These are phyloP conservation scores for Aleiodes testaceus DNA, from an alignment of 2,888 invertebrate species.

Conservation along the genomic window DNA sequence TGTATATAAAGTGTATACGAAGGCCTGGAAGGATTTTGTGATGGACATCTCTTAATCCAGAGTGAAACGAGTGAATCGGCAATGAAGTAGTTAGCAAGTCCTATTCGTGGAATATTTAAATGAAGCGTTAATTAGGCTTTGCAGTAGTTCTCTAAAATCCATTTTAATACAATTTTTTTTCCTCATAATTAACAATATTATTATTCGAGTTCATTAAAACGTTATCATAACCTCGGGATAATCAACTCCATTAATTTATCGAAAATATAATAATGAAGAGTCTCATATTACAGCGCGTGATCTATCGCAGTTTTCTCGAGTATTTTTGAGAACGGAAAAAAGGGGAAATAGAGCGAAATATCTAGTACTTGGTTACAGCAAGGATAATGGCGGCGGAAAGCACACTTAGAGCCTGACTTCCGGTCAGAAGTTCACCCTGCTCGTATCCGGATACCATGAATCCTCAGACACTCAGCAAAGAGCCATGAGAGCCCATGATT, in stretches of 20 bases:
- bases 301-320: constrained; percentile 25
- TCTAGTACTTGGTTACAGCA: neutral
- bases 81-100: constrained; percentile 53
- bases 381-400: constrained; percentile 67
- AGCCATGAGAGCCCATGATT: constrained; percentile 33
- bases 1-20: constrained; percentile 10
- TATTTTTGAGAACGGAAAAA: neutral
- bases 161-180: neutral
- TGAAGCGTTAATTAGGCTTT: constrained; percentile 50
- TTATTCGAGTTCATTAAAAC: neutral
- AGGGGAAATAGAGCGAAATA: constrained; percentile 30
- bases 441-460: constrained; percentile 62
- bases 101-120: constrained; percentile 50
- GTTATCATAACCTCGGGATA: neutral
- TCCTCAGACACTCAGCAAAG: constrained; percentile 49
- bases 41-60: constrained; percentile 46
- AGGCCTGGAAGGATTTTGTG: neutral
- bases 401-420: constrained; percentile 65
- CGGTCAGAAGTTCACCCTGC: constrained; percentile 58
- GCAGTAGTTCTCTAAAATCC: neutral
- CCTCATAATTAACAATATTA: neutral
- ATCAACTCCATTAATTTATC: constrained; percentile 1
- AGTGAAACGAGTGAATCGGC: constrained; percentile 52
- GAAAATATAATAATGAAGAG: constrained; percentile 11
- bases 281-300: constrained; percentile 9